Conservation (phyloP, 2,113 vertebrate genomes). For the Psettodes erumei region DNA sequence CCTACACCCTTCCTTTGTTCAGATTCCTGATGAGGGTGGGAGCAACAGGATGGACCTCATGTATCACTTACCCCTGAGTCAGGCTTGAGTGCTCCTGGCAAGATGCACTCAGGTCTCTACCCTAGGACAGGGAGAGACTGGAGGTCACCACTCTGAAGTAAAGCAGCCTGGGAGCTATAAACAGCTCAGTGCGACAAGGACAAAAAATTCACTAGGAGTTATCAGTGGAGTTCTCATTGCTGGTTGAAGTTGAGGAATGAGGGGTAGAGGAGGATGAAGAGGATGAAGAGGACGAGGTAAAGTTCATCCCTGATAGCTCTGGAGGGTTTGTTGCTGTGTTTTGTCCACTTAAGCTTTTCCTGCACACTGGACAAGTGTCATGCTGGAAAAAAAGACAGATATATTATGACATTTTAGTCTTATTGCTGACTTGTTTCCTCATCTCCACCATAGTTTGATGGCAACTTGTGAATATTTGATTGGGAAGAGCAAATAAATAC, state of each 20-base stretch:
- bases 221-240: slow-evolving; percentile 91
- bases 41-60: slow-evolving; percentile 53
- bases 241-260: slow-evolving; percentile 90
- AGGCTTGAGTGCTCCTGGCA: slow-evolving; percentile 44
- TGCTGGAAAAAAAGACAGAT: slow-evolving; percentile 83
- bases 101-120: slow-evolving; percentile 54
- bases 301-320: slow-evolving; percentile 93
- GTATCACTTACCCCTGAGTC: slow-evolving; percentile 63
- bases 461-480: neutral
- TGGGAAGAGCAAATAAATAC: neutral
- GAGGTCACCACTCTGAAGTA: slow-evolving; percentile 57
- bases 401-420: neutral
- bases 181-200: slow-evolving; percentile 50
- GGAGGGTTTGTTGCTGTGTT: slow-evolving; percentile 98
- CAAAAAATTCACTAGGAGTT: slow-evolving; percentile 85
- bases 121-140: slow-evolving; percentile 45
- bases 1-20: slow-evolving; percentile 56
- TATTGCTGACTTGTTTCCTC: neutral
- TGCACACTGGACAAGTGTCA: slow-evolving; percentile 98
- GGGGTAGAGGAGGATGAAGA: slow-evolving; percentile 83
- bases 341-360: slow-evolving; percentile 97
- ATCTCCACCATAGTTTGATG: neutral
- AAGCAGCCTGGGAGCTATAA: slow-evolving; percentile 52
- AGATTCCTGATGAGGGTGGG: slow-evolving; percentile 63
- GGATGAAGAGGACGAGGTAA: slow-evolving; percentile 90